These are phyloP conservation scores for Drosophila teissieri DNA, from an alignment of 1,140 invertebrate genomes.

Conservation along the genomic window DNA sequence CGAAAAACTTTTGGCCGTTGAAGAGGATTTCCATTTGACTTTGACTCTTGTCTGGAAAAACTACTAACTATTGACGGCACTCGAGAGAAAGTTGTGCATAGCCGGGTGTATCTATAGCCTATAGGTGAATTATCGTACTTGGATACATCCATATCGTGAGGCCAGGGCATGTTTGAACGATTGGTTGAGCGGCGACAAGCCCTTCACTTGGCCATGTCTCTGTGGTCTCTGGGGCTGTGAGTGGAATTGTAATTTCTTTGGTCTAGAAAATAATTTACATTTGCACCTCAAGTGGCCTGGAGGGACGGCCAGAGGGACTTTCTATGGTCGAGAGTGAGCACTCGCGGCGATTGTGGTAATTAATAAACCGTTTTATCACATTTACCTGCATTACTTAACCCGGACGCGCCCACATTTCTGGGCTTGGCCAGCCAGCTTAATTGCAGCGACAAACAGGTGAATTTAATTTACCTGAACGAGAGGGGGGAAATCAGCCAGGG, in stretches of 20 bases:
- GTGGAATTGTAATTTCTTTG: constrained; percentile 69
- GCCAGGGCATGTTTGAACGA: constrained; percentile 23
- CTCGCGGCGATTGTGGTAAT: constrained; percentile 42
- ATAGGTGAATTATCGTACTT: constrained; percentile 9
- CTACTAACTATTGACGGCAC: not conserved
- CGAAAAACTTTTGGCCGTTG: constrained; percentile 28
- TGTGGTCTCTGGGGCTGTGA: constrained; percentile 19
- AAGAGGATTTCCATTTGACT: constrained; percentile 60
- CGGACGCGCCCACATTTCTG: constrained; percentile 29
- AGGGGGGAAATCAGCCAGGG: not conserved
- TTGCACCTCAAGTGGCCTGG: constrained; percentile 1
- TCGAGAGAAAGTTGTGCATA: constrained; percentile 32
- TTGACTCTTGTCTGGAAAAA: constrained; percentile 52
- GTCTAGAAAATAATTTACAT: constrained; percentile 41
- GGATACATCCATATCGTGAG: constrained; percentile 16
- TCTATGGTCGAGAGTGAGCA: constrained; percentile 51
- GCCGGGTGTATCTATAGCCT: not conserved
- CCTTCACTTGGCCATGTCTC: constrained; percentile 55
- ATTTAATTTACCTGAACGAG: constrained; percentile 26
- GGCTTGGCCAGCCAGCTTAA: constrained; percentile 53
- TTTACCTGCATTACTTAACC: constrained; percentile 52
- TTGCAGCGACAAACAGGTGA: constrained; percentile 62
- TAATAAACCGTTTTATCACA: constrained; percentile 70
- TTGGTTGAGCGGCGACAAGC: constrained; percentile 55
- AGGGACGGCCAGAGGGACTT: constrained; percentile 38